Percentiles rank a stretch among this genome's conserved stretches.
phyloP scores from a whole-genome alignment of 1,140 invertebrate genomes.

The Venturia canescens region DNA sequence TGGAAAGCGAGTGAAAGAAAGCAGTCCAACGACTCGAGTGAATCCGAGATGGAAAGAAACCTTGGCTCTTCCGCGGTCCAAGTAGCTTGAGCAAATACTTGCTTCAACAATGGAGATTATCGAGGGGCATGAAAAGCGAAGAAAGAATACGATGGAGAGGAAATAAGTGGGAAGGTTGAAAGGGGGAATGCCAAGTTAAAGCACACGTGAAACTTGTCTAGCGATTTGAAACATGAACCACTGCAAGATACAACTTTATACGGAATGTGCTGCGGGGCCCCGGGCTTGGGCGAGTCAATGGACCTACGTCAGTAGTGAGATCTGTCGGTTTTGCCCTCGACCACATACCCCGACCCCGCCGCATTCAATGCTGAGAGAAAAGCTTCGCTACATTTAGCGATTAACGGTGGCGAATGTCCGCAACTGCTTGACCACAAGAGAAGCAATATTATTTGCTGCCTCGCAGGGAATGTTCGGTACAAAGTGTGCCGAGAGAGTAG shows the following conservation, averaged over 20 bases:
- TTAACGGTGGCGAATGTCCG: background rate
- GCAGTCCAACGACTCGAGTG: too few relatives aligned
- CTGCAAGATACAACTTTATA: background rate
- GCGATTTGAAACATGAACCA: background rate
- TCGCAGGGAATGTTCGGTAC: background rate
- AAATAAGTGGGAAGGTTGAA: too few relatives aligned
- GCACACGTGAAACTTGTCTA: too few relatives aligned
- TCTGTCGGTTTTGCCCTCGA: constrained; percentile 11
- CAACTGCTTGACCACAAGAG: constrained; percentile 10
- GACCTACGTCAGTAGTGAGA: background rate
- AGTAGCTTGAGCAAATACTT: too few relatives aligned
- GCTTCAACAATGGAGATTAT: too few relatives aligned
- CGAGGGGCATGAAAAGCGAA: too few relatives aligned
- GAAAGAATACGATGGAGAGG: too few relatives aligned
- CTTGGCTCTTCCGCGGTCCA: too few relatives aligned
- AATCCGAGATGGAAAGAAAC: too few relatives aligned
- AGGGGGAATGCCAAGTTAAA: too few relatives aligned
- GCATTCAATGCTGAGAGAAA: background rate
- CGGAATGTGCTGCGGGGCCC: background rate
- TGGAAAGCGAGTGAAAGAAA: too few relatives aligned
- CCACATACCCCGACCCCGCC: background rate
- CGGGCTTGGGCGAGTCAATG: background rate
- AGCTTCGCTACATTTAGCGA: background rate
- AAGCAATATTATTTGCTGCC: background rate
- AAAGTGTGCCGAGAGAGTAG: too few relatives aligned